phyloP scores from a whole-genome alignment of 2,888 invertebrate genomes.

The Ganaspis brasiliensis region DNA sequence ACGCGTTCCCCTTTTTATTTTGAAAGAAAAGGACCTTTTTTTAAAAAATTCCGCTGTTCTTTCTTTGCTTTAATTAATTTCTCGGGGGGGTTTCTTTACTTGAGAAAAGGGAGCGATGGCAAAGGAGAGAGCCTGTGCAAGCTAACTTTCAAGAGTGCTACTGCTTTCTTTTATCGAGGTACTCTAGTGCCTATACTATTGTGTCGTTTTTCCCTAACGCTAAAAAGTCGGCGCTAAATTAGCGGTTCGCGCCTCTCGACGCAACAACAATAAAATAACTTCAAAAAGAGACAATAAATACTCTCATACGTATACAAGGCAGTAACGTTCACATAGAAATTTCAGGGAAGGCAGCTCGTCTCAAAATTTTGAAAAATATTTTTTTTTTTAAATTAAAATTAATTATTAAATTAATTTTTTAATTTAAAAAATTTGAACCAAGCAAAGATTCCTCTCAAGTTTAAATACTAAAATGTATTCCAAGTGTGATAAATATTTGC shows the following conservation, averaged over 20 bases:
- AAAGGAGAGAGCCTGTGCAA: constrained; percentile 72
- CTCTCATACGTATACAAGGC: constrained; percentile 46
- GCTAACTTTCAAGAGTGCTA: constrained; percentile 77
- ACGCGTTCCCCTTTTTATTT: background rate
- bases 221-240: constrained; percentile 69
- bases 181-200: constrained; percentile 74
- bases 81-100: constrained; percentile 2
- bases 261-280: constrained; percentile 47
- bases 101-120: constrained; percentile 61
- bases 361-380: background rate
- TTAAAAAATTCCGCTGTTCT: constrained; percentile 13
- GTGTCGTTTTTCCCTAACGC: constrained; percentile 65
- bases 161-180: constrained; percentile 69
- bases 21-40: background rate
- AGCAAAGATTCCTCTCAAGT: too few species aligned
- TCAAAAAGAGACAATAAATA: constrained; percentile 65
- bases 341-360: background rate
- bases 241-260: constrained; percentile 58
- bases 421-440: too few species aligned
- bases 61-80: constrained; percentile 28
- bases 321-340: constrained; percentile 34
- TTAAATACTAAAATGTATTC: too few species aligned
- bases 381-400: too few species aligned
- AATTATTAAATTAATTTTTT: too few species aligned
- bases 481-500: too few species aligned